These are phyloP conservation scores for Crocallis elinguaria DNA, from an alignment of 2,888 invertebrate species.

Conservation along the genomic window DNA sequence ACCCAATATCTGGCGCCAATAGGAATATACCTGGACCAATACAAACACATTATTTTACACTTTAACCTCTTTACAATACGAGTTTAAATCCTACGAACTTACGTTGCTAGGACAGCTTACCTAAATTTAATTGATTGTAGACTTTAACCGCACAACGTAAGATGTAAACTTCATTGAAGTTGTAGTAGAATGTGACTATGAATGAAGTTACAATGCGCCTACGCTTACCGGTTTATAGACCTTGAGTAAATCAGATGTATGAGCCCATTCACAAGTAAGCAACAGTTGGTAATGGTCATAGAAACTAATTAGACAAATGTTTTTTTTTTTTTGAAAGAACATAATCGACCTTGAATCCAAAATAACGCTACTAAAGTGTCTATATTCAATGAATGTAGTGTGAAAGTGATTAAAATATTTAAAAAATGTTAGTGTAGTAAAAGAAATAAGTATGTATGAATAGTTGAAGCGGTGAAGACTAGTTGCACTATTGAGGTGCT, in stretches of 20 bases:
- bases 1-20: constrained; percentile 49
- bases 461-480: no score
- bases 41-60: constrained; percentile 4
- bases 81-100: not conserved
- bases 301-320: not conserved
- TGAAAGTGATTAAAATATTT: no score
- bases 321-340: no score
- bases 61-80: not conserved
- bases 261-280: constrained; percentile 24
- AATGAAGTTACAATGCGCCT: constrained; percentile 56
- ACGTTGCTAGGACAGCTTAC: not conserved
- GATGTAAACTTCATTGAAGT: not conserved
- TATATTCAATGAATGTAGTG: no score
- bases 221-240: constrained; percentile 47
- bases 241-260: constrained; percentile 49
- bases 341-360: no score
- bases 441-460: no score
- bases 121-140: not conserved
- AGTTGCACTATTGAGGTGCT: no score
- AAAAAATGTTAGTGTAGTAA: no score
- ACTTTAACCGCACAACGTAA: not conserved
- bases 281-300: no score
- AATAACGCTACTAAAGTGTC: no score
- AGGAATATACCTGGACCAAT: constrained; percentile 14
- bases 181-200: constrained; percentile 38